Evolutionary conservation across 2,113 vertebrate species (phyloP).

Genomic region (Dipodomys merriami): DNA sequence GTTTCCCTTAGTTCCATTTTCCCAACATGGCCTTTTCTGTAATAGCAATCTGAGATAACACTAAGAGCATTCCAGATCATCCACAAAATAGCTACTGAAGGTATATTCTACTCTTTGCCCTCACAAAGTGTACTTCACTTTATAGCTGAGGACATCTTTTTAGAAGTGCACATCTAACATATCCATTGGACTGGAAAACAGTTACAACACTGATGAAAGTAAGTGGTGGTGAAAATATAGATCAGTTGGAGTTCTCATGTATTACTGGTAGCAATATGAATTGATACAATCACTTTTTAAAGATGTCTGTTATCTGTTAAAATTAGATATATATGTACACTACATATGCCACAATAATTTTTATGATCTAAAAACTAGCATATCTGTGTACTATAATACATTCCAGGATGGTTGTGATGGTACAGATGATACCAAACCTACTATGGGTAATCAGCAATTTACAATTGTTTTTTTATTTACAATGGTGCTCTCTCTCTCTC

Average conservation of each 20-base stretch:
- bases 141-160: slow-evolving; percentile 5
- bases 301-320: slow-evolving; percentile 40
- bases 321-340: neutral
- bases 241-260: neutral
- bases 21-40: neutral
- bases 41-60: slow-evolving; percentile 26
- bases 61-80: neutral
- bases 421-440: neutral
- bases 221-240: neutral
- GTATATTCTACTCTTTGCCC: neutral
- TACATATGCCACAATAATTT: neutral
- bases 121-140: neutral
- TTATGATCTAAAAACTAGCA: neutral
- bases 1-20: slow-evolving; percentile 41
- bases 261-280: neutral
- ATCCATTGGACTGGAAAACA: neutral
- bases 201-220: neutral
- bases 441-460: neutral
- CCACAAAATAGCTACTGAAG: slow-evolving; percentile 18
- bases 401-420: neutral
- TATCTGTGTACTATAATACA: neutral
- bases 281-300: slow-evolving; percentile 9
- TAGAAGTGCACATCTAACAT: neutral
- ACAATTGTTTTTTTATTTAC: neutral
- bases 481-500: neutral